Conservation (phyloP, 2,797 vertebrate species). For the Clarias laeviceps region DNA sequence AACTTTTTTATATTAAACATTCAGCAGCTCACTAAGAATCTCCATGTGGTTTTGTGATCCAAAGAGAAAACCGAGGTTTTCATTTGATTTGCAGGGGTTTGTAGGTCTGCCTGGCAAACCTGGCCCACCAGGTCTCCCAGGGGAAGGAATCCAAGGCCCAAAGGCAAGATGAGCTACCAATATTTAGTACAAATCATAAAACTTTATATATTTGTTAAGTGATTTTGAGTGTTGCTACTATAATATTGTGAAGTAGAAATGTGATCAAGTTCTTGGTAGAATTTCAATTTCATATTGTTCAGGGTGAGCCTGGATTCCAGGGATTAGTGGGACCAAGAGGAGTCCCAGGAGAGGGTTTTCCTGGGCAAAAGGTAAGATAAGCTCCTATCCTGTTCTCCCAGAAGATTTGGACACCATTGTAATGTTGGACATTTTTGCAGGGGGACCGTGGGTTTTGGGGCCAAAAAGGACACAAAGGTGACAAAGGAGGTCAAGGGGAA, state of each 20-base stretch:
- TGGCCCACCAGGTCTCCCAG: conserved; percentile 75
- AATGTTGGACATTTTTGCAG: conserved; percentile 62
- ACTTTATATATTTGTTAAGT: neutral
- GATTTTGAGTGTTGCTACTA: neutral
- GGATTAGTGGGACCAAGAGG: conserved; percentile 80
- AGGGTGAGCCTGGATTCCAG: conserved; percentile 85
- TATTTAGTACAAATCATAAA: neutral
- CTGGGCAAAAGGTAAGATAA: conserved; percentile 80
- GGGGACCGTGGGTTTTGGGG: conserved; percentile 82
- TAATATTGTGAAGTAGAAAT: neutral
- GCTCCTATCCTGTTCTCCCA: neutral
- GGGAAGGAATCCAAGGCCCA: conserved; percentile 81
- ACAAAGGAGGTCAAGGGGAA: conserved; percentile 78
- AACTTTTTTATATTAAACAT: neutral
- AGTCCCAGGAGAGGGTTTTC: conserved; percentile 74
- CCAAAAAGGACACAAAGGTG: conserved; percentile 78
- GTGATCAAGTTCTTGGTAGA: neutral
- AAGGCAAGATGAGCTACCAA: conserved; percentile 74
- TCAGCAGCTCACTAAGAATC: neutral
- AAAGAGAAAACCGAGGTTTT: neutral
- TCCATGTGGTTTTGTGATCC: neutral
- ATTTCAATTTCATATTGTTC: neutral
- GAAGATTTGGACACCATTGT: neutral
- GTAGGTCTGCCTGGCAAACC: conserved; percentile 72
- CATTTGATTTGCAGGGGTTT: conserved; percentile 72